Conservation (phyloP, 1,140 invertebrate genomes). For the Cherax quadricarinatus region DNA sequence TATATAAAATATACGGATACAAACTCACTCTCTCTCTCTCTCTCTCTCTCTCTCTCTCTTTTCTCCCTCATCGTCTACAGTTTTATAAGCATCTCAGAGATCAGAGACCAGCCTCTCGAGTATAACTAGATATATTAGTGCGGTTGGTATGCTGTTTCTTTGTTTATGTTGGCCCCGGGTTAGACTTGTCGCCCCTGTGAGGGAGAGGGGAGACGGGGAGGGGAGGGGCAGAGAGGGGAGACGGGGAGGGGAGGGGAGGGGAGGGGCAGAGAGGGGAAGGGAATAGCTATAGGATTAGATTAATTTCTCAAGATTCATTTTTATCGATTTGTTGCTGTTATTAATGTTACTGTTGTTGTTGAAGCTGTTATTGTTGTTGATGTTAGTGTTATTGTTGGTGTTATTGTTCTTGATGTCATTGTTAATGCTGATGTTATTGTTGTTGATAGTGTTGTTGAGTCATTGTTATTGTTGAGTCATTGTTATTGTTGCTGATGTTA, state of each 20-base stretch:
- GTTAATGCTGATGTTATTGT: too few species aligned
- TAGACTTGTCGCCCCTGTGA: neutral
- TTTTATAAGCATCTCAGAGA: neutral
- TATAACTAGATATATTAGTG: slow-evolving; percentile 12
- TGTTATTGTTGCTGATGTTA: too few species aligned
- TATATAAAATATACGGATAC: too few species aligned
- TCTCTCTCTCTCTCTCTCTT: neutral
- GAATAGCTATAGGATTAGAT: neutral
- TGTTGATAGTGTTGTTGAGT: too few species aligned
- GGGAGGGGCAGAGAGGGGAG: neutral
- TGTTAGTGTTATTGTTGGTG: too few species aligned
- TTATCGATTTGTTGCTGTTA: neutral
- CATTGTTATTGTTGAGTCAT: too few species aligned
- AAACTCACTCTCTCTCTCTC: neutral
- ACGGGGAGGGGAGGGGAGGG: neutral
- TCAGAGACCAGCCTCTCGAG: neutral
- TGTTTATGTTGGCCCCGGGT: neutral
- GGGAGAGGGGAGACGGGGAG: neutral
- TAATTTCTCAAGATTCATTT: neutral
- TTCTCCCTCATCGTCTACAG: neutral
- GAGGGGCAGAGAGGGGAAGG: neutral
- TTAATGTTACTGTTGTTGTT: too few species aligned
- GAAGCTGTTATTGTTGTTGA: too few species aligned
- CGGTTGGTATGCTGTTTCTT: neutral
- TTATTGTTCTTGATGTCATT: too few species aligned